These are phyloP conservation scores for Scomber scombrus DNA, from an alignment of 2,113 vertebrate species.

Conservation along the genomic window DNA sequence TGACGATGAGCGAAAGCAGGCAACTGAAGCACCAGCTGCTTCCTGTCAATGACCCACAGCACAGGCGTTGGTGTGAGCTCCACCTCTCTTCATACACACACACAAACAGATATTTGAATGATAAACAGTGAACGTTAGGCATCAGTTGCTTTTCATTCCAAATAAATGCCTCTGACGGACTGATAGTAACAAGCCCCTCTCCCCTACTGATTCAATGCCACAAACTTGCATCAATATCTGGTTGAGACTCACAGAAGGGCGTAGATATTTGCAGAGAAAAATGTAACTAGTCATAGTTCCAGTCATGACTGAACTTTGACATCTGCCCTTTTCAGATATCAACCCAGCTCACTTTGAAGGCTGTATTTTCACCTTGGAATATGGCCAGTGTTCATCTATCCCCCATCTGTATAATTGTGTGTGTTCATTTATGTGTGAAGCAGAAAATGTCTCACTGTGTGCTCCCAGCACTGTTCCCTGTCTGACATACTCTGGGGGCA, in stretches of 20 bases:
- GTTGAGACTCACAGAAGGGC: conserved; percentile 56
- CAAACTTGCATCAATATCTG: conserved; percentile 1
- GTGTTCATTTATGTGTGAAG: conserved; percentile 75
- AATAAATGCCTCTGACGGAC: conserved; percentile 30
- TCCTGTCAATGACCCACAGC: conserved; percentile 62
- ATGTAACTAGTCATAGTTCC: conserved; percentile 34
- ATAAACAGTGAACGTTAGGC: conserved; percentile 36
- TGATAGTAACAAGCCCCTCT: conserved; percentile 25
- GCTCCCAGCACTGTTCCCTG: conserved; percentile 54
- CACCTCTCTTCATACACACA: conserved; percentile 34
- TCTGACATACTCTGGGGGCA: conserved; percentile 67
- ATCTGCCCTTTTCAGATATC: conserved; percentile 76
- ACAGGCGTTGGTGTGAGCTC: conserved; percentile 41
- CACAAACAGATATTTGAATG: conserved; percentile 19
- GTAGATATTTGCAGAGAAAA: conserved; percentile 72
- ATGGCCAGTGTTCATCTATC: conserved; percentile 65
- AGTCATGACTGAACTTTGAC: conserved; percentile 62
- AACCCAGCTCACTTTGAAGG: conserved; percentile 59
- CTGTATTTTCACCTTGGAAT: conserved; percentile 69
- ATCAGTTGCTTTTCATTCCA: conserved; percentile 56
- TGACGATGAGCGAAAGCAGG: conserved; percentile 51
- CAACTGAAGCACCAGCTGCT: conserved; percentile 77
- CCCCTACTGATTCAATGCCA: conserved; percentile 11
- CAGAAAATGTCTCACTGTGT: conserved; percentile 77
- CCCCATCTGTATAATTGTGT: conserved; percentile 67